Percentiles rank a stretch among this genome's conserved stretches.
phyloP scores from a whole-genome alignment of 2,113 vertebrate genomes.

The Tiliqua scincoides region DNA sequence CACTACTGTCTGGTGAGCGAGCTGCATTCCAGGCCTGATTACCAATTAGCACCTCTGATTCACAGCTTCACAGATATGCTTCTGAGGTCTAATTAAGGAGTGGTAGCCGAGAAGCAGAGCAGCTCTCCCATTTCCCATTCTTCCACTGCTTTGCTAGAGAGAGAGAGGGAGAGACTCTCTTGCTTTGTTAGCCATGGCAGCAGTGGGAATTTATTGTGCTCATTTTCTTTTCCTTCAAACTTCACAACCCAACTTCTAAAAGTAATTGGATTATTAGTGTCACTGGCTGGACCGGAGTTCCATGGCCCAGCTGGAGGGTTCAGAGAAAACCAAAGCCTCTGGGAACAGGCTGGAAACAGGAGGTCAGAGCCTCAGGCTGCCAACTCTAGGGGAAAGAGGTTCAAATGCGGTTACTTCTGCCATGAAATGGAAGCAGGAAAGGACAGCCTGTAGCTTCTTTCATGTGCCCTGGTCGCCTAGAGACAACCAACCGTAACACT shows the following conservation, averaged over 20 bases:
- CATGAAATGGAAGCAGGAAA: not conserved
- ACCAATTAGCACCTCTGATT: constrained; percentile 36
- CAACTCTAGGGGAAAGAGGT: not conserved
- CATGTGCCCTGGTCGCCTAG: not conserved
- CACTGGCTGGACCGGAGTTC: not conserved
- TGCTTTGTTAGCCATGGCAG: not conserved
- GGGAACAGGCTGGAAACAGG: not conserved
- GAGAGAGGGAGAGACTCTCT: not conserved
- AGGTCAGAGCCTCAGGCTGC: not conserved
- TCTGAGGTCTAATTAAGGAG: constrained; percentile 24
- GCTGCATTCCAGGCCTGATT: not conserved
- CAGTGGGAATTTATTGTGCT: not conserved
- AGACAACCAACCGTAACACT: not conserved
- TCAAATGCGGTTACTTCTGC: not conserved
- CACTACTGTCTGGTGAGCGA: not conserved
- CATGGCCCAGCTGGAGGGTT: not conserved
- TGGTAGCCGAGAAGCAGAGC: not conserved
- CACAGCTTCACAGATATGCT: constrained; percentile 21
- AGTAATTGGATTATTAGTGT: constrained; percentile 29
- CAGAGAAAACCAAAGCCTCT: not conserved
- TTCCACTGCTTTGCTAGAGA: not conserved
- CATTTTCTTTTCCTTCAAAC: constrained; percentile 4
- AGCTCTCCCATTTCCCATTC: too few relatives aligned
- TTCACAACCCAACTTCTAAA: not conserved
- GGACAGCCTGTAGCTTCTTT: not conserved